A percentile compares a stretch with the other conserved stretches of the same genome.
Evolutionary conservation across 53 echinoderm and acorn worm species (phyloP).

Genomic region (Arbacia lixula): DNA sequence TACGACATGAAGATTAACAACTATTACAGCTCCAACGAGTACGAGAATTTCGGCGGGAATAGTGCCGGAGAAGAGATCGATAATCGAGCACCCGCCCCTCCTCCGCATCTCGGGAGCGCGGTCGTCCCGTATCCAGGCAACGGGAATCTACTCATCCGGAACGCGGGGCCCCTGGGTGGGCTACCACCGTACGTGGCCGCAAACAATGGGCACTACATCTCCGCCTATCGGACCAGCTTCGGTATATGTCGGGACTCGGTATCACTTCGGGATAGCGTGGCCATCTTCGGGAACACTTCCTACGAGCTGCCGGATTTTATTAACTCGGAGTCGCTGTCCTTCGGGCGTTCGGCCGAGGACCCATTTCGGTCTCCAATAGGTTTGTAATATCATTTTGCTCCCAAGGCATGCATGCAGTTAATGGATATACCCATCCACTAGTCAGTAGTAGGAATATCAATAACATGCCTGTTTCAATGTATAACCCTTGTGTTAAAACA

Average conservation of each 20-base stretch:
- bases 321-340: constrained; percentile 23
- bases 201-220: constrained; percentile 25
- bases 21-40: neutral
- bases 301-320: constrained; percentile 44
- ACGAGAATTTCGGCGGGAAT: constrained; percentile 12
- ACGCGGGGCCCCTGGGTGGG: neutral
- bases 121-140: constrained; percentile 17
- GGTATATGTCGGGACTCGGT: constrained; percentile 21
- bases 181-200: too few relatives aligned
- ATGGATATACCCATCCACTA: too few relatives aligned
- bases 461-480: too few relatives aligned
- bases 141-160: constrained; percentile 14
- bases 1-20: constrained; percentile 18
- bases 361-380: neutral
- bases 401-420: neutral
- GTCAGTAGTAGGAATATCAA: too few relatives aligned
- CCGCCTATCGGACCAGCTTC: constrained; percentile 10
- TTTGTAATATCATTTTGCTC: neutral
- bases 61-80: too few relatives aligned
- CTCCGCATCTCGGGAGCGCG: constrained; percentile 1
- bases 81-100: too few relatives aligned
- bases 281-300: constrained; percentile 23
- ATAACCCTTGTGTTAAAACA: too few relatives aligned
- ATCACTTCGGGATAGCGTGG: neutral
- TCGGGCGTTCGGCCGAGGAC: constrained; percentile 13